phyloP scores from a whole-genome alignment of 2,113 vertebrate species.

The Terrapene triunguis region DNA sequence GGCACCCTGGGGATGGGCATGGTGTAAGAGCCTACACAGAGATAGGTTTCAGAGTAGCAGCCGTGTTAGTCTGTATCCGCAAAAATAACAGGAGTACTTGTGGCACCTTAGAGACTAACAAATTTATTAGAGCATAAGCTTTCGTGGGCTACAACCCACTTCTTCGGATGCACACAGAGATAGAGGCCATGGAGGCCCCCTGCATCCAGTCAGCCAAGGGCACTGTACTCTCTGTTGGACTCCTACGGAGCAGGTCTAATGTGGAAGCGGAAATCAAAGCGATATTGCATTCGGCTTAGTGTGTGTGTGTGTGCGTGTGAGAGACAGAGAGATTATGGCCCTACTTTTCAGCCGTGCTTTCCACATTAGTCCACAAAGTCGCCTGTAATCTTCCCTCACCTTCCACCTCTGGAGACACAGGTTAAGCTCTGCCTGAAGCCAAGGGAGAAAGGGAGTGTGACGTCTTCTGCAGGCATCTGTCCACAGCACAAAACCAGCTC shows the following conservation, averaged over 20 bases:
- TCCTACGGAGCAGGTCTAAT: neutral
- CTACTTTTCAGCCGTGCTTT: conserved; percentile 39
- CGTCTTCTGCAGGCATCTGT: conserved; percentile 58
- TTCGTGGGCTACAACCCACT: too few relatives aligned
- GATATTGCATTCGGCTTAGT: neutral
- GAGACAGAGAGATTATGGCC: neutral
- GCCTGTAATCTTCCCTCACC: conserved; percentile 3
- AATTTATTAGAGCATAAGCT: too few relatives aligned
- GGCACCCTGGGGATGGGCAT: fast-evolving
- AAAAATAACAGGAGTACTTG: too few relatives aligned
- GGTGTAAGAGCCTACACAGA: neutral
- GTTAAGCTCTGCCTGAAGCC: neutral
- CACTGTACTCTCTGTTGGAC: neutral
- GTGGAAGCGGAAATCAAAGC: neutral
- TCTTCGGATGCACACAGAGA: too few relatives aligned
- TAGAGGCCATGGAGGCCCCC: neutral
- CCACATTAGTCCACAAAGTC: neutral
- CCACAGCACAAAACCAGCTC: conserved; percentile 69
- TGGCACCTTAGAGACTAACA: too few relatives aligned
- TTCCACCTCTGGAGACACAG: conserved; percentile 3
- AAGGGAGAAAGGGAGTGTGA: conserved; percentile 59
- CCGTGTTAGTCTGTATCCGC: too few relatives aligned
- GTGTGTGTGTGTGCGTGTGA: neutral
- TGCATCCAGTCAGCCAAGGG: neutral
- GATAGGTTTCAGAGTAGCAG: too few relatives aligned